Base-by-base conservation (phyloP, 1,140 invertebrate genomes). In the Luehdorfia chinensis region DNA sequence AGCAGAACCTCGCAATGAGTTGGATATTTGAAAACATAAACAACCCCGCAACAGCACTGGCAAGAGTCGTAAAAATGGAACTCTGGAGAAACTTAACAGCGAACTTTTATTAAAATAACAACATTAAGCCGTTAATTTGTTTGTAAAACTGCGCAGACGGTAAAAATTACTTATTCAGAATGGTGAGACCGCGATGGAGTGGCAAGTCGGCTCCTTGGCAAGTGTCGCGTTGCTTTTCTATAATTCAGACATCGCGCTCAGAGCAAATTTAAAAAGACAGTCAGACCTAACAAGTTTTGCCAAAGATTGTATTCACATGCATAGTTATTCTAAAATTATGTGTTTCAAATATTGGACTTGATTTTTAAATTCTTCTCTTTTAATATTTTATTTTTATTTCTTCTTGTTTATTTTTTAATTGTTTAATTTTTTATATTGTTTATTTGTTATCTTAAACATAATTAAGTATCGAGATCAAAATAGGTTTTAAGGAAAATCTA, bases 101-200 rank as follows among this genome's bases (percentile, higher is more conserved):
- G 54, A 79, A 79, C 68, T 81, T 83, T 83, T 85, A 83, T 81
- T 83, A 85, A 85, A 83, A 83, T 85, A 83, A 79, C 75, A 81
- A 78, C 72, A 78, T 78, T 70, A 73, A 75, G 75, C 63, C 71
- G 75, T 80, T 86, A 86, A 86, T 84, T 84, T 86, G 75, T 85
- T 81, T 75, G 79, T 81, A 75, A 80, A 81, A 84, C 69, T 81
- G 79, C 65, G 74, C 81, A 85, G 81, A 84, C 81, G 72, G 68
- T 76, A 75, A 75, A 80, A 74, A 80, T 85, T 81, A 85, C 62
- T 81, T 84, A 85, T 85, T 85, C 71, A 84, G 66, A 52, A 65
- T 60, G 68, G 67, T 63, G 66, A 57, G 61, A 72, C 74, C 74
- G 75, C 68, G 62, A 60, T 61, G 66, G 55, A 67, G 63, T 31